These are phyloP conservation scores for Hetaerina titia DNA, from an alignment of 2,888 invertebrate species.

Conservation along the genomic window DNA sequence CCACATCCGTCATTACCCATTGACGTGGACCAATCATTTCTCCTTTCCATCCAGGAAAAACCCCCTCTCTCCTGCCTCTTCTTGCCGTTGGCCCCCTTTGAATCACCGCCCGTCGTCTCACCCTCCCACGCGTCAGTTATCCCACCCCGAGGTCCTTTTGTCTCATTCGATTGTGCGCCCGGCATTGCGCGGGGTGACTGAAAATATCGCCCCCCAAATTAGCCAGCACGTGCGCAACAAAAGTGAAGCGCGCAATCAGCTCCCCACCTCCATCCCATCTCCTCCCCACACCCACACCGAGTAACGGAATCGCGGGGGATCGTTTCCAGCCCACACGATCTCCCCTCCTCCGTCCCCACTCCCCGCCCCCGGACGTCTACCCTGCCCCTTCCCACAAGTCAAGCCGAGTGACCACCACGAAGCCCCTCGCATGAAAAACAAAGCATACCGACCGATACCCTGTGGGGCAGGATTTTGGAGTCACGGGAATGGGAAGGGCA, in stretches of 20 bases:
- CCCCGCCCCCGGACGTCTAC: neutral
- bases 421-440: neutral
- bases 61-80: neutral
- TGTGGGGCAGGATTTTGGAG: neutral
- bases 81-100: neutral
- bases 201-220: neutral
- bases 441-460: neutral
- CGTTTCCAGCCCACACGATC: neutral
- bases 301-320: neutral
- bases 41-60: neutral
- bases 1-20: neutral
- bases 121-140: neutral
- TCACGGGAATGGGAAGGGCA: neutral
- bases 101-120: neutral
- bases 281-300: neutral
- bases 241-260: conserved; percentile 28
- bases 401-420: neutral
- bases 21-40: neutral
- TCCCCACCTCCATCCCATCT: neutral
- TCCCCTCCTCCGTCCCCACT: neutral
- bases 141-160: neutral
- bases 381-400: neutral
- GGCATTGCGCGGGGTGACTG: neutral
- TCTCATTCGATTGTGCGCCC: neutral
- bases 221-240: neutral